Evolutionary conservation across 2,797 vertebrate genomes (phyloP), one percentile per base, ranked within the genome.

Genomic region (Liasis olivaceus): DNA sequence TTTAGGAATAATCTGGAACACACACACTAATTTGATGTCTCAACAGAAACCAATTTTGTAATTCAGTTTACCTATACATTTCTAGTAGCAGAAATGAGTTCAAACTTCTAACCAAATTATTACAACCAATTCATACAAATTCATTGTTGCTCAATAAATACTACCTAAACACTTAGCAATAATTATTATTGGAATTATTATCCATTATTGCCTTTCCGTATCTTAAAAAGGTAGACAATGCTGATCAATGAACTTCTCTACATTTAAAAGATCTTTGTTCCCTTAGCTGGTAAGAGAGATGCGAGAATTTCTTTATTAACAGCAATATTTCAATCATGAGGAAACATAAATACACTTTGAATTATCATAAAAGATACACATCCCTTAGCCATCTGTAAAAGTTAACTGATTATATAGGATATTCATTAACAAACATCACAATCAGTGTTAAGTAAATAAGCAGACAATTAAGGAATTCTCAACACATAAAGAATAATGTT

Each of bases 391-490:
- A 92, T 60, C 42, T 93, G 59, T 90, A 13, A 69, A 90, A 91
- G 36, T 86, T 84, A 87, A 14, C 31, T 93, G 93, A 91, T 94
- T 92, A 92, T 12, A 62, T 91, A 63, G 89, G 90, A 90, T 90
- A 92, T 89, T 88, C 91, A 93, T 72, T 89, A 92, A 59, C 5
- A 93, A 69, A 88, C 89, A 93, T 5, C 56, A 69, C 58, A 42
- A 93, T 62, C 28, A 72, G 85, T 89, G 64, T 62, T 54, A 59
- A 54, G 62, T 89, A 91, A 91, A 87, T 85, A 90, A 22, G 94
- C 89, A 92, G 91, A 59, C 58, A 93, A 85, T 91, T 91, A 92
- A 93, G 92, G 93, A 88, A 42, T 90, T 22, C 51, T 54, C 63
- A 69, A 28, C 6, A 63, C 62, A 56, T 54, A 56, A 89, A n/a